Percentiles rank a stretch among this genome's conserved stretches.
These are phyloP conservation scores for Stegastes partitus DNA, from an alignment of 2,113 vertebrate genomes.

Conservation along the genomic window DNA sequence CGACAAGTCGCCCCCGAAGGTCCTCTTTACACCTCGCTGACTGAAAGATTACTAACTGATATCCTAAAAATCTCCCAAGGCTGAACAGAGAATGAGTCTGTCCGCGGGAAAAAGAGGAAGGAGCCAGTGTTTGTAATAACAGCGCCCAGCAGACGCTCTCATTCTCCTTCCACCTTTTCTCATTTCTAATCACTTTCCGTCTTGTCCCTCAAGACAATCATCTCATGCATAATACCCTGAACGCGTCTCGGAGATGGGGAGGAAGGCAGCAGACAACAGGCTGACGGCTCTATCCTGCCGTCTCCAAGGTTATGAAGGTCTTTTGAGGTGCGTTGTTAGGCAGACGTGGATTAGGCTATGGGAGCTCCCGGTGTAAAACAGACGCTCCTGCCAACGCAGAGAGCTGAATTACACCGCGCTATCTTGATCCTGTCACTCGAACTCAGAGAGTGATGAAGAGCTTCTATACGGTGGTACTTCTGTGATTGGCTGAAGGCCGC, in stretches of 20 bases:
- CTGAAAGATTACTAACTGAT: constrained; percentile 32
- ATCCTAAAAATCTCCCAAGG: constrained; percentile 2
- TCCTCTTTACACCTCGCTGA: constrained; percentile 25
- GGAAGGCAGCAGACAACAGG: neutral
- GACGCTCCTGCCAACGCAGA: neutral
- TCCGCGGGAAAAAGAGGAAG: constrained; percentile 3
- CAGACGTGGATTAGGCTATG: neutral
- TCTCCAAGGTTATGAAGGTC: constrained; percentile 21
- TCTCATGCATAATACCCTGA: neutral
- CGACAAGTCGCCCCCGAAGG: constrained; percentile 16
- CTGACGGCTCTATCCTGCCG: constrained; percentile 11
- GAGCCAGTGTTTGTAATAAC: constrained; percentile 18
- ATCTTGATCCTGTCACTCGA: neutral
- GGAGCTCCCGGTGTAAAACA: constrained; percentile 3
- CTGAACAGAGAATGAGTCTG: constrained; percentile 1
- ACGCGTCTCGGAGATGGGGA: neutral
- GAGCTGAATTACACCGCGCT: constrained; percentile 9
- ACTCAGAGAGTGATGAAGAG: constrained; percentile 32
- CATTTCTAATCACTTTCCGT: constrained; percentile 15
- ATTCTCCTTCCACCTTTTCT: constrained; percentile 5
- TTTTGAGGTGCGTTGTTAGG: constrained; percentile 12
- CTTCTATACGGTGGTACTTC: neutral
- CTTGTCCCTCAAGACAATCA: neutral
- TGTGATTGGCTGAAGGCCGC: constrained; percentile 10
- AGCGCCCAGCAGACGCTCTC: neutral